These are phyloP conservation scores for Salarias fasciatus DNA, from an alignment of 2,797 vertebrate species.

Conservation along the genomic window DNA sequence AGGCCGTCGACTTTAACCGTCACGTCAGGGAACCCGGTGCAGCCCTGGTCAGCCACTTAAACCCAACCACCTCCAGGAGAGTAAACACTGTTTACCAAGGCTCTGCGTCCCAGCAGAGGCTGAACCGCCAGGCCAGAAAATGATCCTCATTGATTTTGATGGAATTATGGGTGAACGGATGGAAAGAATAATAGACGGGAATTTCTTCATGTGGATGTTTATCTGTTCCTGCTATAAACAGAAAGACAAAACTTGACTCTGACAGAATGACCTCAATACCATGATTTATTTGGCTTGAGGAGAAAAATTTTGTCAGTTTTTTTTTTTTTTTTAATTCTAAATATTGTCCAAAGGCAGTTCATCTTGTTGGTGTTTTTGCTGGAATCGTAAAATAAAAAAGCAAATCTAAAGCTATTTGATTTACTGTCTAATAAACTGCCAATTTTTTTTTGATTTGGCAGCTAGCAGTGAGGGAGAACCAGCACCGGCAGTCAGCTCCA, in stretches of 20 bases:
- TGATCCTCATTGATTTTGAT: conserved; percentile 21
- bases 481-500: background rate
- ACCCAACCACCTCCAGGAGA: conserved; percentile 50
- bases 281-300: too few relatives aligned
- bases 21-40: conserved; percentile 48
- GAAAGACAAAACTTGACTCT: conserved; percentile 10
- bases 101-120: conserved; percentile 29
- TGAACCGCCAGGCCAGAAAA: conserved; percentile 18
- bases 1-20: conserved; percentile 56
- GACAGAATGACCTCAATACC: too few relatives aligned
- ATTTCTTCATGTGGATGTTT: background rate
- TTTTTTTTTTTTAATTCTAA: too few relatives aligned
- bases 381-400: conserved; percentile 2
- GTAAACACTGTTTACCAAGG: conserved; percentile 63
- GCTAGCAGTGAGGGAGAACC: background rate
- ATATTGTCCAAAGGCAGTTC: too few relatives aligned
- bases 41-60: conserved; percentile 50
- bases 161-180: conserved; percentile 15
- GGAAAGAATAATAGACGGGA: background rate
- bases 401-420: conserved; percentile 1
- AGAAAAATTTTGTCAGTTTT: too few relatives aligned
- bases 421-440: conserved; percentile 2
- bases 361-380: conserved; percentile 3
- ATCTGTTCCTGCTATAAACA: conserved; percentile 1
- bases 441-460: conserved; percentile 14